Percentiles rank a stretch among this genome's conserved stretches.
Conservation (phyloP, 2,113 vertebrate genomes). For the Nycticebus coucang region DNA sequence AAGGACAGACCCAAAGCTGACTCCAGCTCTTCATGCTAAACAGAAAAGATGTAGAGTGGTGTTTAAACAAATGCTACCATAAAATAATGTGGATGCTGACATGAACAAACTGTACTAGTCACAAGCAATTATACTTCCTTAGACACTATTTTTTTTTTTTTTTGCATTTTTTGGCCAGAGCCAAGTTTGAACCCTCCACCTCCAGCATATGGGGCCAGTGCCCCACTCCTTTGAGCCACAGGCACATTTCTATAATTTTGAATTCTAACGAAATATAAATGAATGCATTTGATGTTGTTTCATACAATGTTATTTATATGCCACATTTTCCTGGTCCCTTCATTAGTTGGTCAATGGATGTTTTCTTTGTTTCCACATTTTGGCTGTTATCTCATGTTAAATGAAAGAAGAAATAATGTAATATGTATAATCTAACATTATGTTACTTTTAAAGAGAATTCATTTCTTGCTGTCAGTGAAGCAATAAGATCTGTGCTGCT, state of each 20-base stretch:
- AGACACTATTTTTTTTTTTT: neutral
- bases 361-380: neutral
- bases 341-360: neutral
- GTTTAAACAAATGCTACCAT: neutral
- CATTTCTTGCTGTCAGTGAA: neutral
- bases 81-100: neutral
- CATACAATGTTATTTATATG: neutral
- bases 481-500: neutral
- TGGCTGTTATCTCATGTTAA: neutral
- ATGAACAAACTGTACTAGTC: neutral
- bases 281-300: neutral
- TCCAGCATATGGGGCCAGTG: too few species aligned
- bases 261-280: neutral
- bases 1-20: neutral
- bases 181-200: too few species aligned
- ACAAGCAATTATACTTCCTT: neutral
- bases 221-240: too few species aligned
- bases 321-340: neutral
- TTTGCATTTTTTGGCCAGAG: too few species aligned
- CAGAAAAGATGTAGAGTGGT: neutral
- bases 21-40: neutral
- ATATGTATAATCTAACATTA: neutral
- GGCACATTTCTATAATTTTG: too few species aligned
- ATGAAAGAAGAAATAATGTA: neutral
- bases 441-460: conserved; percentile 22